A percentile compares a stretch with the other conserved stretches of the same genome.
Evolutionary conservation across 2,113 vertebrate genomes (phyloP).

Genomic region (Aramus guarauna): DNA sequence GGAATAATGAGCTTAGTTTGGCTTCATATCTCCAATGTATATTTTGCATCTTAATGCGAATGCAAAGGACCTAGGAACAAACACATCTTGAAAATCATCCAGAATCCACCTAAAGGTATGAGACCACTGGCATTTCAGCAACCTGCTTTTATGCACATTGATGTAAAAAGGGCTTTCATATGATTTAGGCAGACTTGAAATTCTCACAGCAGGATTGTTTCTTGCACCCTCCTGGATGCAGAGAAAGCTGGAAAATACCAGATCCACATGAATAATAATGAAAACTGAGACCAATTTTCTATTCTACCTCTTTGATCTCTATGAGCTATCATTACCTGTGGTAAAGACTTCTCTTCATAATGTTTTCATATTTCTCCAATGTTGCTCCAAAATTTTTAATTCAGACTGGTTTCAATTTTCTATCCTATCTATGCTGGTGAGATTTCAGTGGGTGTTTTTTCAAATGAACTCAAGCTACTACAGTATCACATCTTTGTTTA

Average conservation of each 20-base stretch:
- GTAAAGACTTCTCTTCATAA: neutral
- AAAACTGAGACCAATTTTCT: neutral
- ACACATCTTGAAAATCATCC: neutral
- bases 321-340: fast-evolving
- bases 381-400: neutral
- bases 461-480: neutral
- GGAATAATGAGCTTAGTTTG: neutral
- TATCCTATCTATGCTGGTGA: neutral
- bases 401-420: neutral
- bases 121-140: neutral
- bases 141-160: neutral
- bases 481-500: neutral
- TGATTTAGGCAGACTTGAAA: neutral
- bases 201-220: neutral
- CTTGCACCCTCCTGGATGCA: neutral
- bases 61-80: neutral
- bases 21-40: neutral
- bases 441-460: neutral
- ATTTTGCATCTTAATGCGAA: neutral
- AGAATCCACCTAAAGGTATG: neutral
- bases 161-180: neutral
- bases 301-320: neutral
- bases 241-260: neutral
- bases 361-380: neutral
- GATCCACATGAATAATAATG: neutral